Evolutionary conservation across 53 echinoderm and acorn worm genomes (phyloP).

Genomic region (Patiria pectinifera): DNA sequence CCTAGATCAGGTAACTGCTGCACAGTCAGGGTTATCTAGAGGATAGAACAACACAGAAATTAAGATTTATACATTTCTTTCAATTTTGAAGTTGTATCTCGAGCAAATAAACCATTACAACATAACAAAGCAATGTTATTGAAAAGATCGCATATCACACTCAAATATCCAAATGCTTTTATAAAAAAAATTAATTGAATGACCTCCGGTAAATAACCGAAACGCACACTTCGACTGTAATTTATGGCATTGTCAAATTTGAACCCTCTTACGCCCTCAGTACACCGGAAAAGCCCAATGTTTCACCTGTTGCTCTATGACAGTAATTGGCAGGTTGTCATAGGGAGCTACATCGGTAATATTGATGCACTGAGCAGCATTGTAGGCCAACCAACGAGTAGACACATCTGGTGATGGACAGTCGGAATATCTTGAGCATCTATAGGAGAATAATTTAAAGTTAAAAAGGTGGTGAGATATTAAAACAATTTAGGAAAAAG

Average conservation of each 20-base stretch:
- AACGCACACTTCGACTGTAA: no score
- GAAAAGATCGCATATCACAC: no score
- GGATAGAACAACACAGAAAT: not conserved
- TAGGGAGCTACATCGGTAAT: constrained; percentile 56
- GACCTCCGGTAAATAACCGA: no score
- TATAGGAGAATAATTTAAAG: not conserved
- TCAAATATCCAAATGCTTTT: no score
- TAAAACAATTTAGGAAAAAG: no score
- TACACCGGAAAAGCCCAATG: not conserved
- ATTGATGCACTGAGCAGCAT: constrained; percentile 71
- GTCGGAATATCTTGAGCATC: constrained; percentile 75
- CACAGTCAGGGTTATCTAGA: constrained; percentile 39
- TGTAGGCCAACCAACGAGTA: constrained; percentile 76
- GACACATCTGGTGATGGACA: constrained; percentile 57
- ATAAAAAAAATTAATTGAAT: no score
- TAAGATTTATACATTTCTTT: not conserved
- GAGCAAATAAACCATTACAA: no score
- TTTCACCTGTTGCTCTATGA: constrained; percentile 52
- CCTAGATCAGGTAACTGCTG: constrained; percentile 52
- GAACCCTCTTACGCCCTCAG: no score
- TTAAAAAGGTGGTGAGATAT: no score
- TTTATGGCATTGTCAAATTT: no score
- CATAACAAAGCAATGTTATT: no score
- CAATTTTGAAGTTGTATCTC: no score
- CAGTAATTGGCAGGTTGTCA: constrained; percentile 58